phyloP scores from a whole-genome alignment of 2,888 invertebrate genomes.

The Tigriopus californicus region DNA sequence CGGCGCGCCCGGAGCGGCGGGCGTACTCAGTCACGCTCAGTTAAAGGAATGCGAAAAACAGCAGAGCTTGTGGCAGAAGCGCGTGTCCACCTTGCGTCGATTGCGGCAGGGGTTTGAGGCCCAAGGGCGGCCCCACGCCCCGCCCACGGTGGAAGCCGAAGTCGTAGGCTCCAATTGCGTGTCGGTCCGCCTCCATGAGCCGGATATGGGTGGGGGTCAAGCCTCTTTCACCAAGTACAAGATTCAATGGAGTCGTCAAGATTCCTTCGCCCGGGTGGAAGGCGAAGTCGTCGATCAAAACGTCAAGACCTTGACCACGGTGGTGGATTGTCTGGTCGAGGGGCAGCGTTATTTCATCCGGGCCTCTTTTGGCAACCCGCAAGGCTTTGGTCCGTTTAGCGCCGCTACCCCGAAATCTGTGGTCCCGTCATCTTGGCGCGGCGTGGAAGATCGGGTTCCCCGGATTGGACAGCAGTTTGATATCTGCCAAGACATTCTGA shows the following conservation, averaged over 20 bases:
- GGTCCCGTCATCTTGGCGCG: constrained; percentile 59
- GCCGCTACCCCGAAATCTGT: constrained; percentile 61
- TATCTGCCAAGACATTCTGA: not conserved
- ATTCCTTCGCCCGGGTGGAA: constrained; percentile 55
- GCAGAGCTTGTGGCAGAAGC: constrained; percentile 61
- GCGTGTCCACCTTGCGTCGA: constrained; percentile 52
- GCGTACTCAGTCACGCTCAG: not conserved
- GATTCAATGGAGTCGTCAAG: constrained; percentile 86
- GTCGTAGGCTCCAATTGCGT: constrained; percentile 45
- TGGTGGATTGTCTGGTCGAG: constrained; percentile 53
- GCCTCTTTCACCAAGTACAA: constrained; percentile 69
- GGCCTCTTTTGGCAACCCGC: constrained; percentile 77
- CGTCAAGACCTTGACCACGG: constrained; percentile 40
- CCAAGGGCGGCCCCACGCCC: constrained; percentile 18
- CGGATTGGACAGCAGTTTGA: not conserved
- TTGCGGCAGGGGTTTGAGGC: constrained; percentile 75
- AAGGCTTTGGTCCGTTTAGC: constrained; percentile 63
- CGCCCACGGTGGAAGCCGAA: constrained; percentile 44
- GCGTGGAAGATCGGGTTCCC: constrained; percentile 25
- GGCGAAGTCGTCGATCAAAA: constrained; percentile 57
- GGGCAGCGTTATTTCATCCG: constrained; percentile 75
- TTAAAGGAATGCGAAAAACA: constrained; percentile 30
- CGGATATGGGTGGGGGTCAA: constrained; percentile 48
- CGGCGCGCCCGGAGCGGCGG: not conserved
- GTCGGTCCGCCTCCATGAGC: constrained; percentile 45